Base-by-base conservation (phyloP, 2,888 invertebrate genomes). In the Choreutis nemorana region DNA sequence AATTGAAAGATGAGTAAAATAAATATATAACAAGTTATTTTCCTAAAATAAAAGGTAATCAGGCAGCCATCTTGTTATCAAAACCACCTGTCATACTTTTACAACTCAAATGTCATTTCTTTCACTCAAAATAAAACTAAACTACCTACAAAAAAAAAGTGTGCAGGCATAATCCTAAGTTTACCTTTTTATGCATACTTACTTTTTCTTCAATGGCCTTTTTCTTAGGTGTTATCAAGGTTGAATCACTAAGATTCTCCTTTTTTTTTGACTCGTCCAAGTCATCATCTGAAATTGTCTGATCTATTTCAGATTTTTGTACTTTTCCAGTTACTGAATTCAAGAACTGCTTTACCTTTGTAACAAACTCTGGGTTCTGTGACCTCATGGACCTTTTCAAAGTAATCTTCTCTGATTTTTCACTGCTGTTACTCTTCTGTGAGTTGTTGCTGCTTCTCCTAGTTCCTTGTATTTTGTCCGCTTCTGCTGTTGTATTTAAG, bases 281-380 rank as follows among this genome's bases (percentile, higher is more conserved):
- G 23, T 55, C 58, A 14, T 56, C 58, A 30, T 58, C 56, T 12
- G 46, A 45, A 5, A 32, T 36, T 8, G 26, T 20, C 6, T 55
- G 6, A n/a, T 26, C 52, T 4, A 58, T 63, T 37, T 73, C 72
- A 21, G 59, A 61, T 40, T 63, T 70, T 30, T 46, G 49, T 32
- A 37, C 42, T 41, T 64, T 70, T 14, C 67, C 64, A 29, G 73
- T 71, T 2, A 84, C 71, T 31, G 83, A 80, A 45, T 81, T 81
- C 7, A 85, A 53, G 45, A 85, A 86, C 40, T 78, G 81, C 40
- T 81, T 82, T 29, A 85, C 84, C 50, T 85, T 85, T 38, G 73
- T 73, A 0, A 81, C 81, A 67, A 85, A 85, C 26, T 86, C 85
- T 6, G 83, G 81, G 44, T 85, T 85, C 48, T 84, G 84, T 4